Evolutionary conservation across 2,797 vertebrate genomes (phyloP).

Genomic region (Bradypodion pumilum): DNA sequence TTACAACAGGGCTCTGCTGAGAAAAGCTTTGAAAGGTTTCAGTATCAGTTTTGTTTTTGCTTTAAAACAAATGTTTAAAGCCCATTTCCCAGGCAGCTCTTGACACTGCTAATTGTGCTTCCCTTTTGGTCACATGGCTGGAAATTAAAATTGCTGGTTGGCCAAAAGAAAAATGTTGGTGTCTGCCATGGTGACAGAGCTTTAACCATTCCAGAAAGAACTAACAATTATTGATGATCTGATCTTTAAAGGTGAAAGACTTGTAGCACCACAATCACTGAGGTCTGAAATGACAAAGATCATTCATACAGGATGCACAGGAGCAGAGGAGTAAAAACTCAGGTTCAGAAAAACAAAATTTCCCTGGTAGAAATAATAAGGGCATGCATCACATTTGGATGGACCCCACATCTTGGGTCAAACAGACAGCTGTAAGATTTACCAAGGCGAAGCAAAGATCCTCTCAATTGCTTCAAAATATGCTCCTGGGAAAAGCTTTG

Average conservation of each 20-base stretch:
- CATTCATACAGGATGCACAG: constrained; percentile 21
- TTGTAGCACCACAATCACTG: constrained; percentile 7
- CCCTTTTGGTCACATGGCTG: neutral
- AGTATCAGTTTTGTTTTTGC: neutral
- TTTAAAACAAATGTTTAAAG: constrained; percentile 15
- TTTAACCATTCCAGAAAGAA: neutral
- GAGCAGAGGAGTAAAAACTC: constrained; percentile 37
- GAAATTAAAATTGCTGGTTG: constrained; percentile 27
- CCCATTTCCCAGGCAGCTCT: constrained; percentile 1
- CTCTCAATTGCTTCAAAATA: neutral
- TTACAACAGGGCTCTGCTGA: neutral
- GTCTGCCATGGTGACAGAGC: fast-evolving
- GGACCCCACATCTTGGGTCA: neutral
- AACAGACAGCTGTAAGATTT: neutral
- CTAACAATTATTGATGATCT: constrained; percentile 19
- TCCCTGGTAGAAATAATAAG: constrained; percentile 12
- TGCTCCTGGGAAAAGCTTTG: neutral
- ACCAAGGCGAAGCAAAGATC: neutral
- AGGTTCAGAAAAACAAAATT: neutral
- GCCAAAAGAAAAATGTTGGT: constrained; percentile 28
- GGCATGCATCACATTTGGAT: too few species aligned
- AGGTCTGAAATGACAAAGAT: constrained; percentile 23
- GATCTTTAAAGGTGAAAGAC: constrained; percentile 2
- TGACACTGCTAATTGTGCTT: constrained; percentile 13
- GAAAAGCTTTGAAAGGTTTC: neutral